These are phyloP conservation scores for Enteromius afrohamiltoni DNA, from an alignment of 2,797 vertebrate genomes.

Conservation along the genomic window DNA sequence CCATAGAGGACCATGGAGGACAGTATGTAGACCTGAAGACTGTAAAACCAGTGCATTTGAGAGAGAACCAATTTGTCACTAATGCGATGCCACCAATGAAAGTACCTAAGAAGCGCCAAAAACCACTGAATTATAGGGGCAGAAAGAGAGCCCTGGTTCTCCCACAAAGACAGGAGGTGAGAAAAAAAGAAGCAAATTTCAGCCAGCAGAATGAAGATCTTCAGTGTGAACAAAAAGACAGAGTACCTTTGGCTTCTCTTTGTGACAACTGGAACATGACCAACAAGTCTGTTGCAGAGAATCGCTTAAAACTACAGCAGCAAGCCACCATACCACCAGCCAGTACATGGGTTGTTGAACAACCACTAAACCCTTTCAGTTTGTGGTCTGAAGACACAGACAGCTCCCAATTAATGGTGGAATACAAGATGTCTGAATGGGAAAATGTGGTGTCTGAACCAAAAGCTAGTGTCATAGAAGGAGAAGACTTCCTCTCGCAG, in stretches of 20 bases:
- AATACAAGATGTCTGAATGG: conserved; percentile 66
- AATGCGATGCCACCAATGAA: conserved; percentile 53
- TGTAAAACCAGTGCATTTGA: conserved; percentile 16
- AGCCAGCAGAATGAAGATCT: conserved; percentile 36
- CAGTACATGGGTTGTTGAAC: conserved; percentile 21
- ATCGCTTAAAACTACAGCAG: conserved; percentile 22
- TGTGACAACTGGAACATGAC: conserved; percentile 20
- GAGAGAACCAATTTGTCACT: background rate
- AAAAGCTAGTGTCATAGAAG: conserved; percentile 44
- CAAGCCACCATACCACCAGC: conserved; percentile 8
- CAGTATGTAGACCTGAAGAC: conserved; percentile 9
- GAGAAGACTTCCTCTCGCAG: conserved; percentile 69
- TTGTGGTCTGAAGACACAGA: conserved; percentile 74
- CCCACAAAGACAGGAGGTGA: conserved; percentile 56
- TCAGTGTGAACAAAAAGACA: conserved; percentile 38
- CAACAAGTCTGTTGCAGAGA: conserved; percentile 44
- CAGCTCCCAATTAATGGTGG: conserved; percentile 57
- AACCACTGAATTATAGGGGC: conserved; percentile 41
- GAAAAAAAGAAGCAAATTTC: background rate
- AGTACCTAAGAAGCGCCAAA: conserved; percentile 41
- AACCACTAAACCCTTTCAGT: conserved; percentile 64
- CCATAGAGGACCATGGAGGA: background rate
- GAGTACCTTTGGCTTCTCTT: conserved; percentile 35
- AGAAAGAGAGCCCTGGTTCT: conserved; percentile 68
- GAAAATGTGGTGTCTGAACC: conserved; percentile 61